Evolutionary conservation across 37 sponge, comb jelly and placozoan genomes (phyloP).

Genomic region (Beroe forskalii): DNA sequence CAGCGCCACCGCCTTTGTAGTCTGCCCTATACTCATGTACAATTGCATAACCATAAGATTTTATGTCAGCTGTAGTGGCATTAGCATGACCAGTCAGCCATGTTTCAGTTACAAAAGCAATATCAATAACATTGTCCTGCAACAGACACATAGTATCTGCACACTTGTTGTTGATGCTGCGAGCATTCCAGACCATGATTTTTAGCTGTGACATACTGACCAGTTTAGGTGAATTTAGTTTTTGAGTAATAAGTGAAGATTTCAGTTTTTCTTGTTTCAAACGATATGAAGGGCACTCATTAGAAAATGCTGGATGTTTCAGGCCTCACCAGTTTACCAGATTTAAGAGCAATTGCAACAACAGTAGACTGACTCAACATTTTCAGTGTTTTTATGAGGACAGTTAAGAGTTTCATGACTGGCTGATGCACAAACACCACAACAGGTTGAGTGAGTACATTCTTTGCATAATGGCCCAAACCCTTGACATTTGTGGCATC

Average conservation of each 20-base stretch:
- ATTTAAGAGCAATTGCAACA: neutral
- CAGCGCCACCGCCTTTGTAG: neutral
- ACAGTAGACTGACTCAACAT: neutral
- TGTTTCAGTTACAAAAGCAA: no score
- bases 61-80: neutral
- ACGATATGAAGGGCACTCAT: neutral
- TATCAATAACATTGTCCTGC: no score
- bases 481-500: conserved; percentile 6
- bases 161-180: neutral
- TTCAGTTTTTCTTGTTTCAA: neutral
- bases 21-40: neutral
- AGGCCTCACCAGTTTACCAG: neutral
- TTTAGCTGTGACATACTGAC: neutral
- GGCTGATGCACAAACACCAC: conserved; percentile 29
- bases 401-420: neutral
- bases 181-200: neutral
- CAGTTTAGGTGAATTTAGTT: neutral
- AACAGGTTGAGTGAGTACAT: conserved; percentile 13
- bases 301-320: neutral
- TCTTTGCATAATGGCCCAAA: neutral
- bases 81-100: neutral
- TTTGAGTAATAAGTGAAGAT: neutral
- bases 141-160: neutral
- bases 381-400: neutral
- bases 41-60: neutral